Base-by-base conservation (phyloP, 2,113 vertebrate species). In the Mus pahari region DNA sequence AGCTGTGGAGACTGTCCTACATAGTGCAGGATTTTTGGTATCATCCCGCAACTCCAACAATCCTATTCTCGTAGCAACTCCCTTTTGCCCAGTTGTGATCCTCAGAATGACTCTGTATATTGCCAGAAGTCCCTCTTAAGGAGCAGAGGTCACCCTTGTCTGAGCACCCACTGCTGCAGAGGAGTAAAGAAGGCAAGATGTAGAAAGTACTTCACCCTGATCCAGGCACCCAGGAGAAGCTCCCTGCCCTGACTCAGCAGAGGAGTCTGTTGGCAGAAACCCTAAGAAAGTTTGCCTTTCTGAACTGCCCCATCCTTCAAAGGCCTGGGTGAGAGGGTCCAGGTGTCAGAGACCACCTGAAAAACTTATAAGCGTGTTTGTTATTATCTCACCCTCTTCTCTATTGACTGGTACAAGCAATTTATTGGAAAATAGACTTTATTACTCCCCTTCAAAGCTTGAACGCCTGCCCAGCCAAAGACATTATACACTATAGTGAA, bases 391-490 rank as follows among this genome's bases (percentile, higher is more conserved):
- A 84, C 36, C 55, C 64, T 93, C 87, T 70, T 73, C 74, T 66
- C 83, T 84, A 36, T 13, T 79, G 90, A 97, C 82, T 50, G 60
- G 75, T 39, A 94, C 70, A 95, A 96, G 87, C 58, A 90, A 92
- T 96, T 93, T 88, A 70, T 68, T 95, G 58, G 70, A 95, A 86
- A 96, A 81, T 55, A 39, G 19, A 53, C 10, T 95, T 94, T 95
- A 96, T 96, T 92, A 90, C 74, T 73, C 9, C 26, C 74, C 36
- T 24, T 73, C 7, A 0, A 92, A 66, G 94, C 53, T 88, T 94
- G 90, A 96, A 96, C 88, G 86, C 20, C 81, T 96, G 79, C 84
- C 91, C 92, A 93, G 64, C 33, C 83, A 89, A 86, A 90, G 71
- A 94, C 31, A 94, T 31, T 75, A 26, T 55, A 94, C 33, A 88